Evolutionary conservation across 2,888 invertebrate species (phyloP).

Genomic region (Caenorhabditis angaria): DNA sequence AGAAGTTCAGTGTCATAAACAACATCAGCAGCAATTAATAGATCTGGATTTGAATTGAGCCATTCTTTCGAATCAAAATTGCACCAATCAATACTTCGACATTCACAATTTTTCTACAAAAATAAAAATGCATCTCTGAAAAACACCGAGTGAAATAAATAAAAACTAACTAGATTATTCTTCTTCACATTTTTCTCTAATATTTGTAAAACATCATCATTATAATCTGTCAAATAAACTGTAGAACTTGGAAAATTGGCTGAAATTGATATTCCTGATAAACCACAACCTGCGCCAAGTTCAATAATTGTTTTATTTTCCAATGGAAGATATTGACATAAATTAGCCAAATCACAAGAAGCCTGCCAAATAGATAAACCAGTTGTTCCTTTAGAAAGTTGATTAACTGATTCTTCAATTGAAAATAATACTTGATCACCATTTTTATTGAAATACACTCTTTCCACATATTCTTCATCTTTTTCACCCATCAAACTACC

Average conservation of each 20-base stretch:
- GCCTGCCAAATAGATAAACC: slow-evolving; percentile 65
- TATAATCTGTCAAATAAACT: slow-evolving; percentile 55
- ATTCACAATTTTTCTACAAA: slow-evolving; percentile 1
- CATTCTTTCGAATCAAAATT: slow-evolving; percentile 25
- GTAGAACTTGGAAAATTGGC: slow-evolving; percentile 16
- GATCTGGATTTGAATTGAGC: slow-evolving; percentile 20
- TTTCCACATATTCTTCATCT: slow-evolving; percentile 30
- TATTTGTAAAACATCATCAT: slow-evolving; percentile 57
- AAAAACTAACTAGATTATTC: slow-evolving; percentile 13
- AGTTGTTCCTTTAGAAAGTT: slow-evolving; percentile 64
- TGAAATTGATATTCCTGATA: slow-evolving; percentile 45
- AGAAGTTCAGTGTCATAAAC: slow-evolving; percentile 52
- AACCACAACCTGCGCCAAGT: slow-evolving; percentile 65
- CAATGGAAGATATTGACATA: slow-evolving; percentile 31
- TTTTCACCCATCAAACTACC: slow-evolving; percentile 28
- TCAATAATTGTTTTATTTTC: slow-evolving; percentile 47
- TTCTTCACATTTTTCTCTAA: slow-evolving; percentile 48
- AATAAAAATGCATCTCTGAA: no score
- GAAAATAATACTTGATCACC: slow-evolving; percentile 12
- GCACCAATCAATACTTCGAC: slow-evolving; percentile 39
- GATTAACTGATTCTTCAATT: slow-evolving; percentile 49
- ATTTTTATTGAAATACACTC: slow-evolving; percentile 21
- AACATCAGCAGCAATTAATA: slow-evolving; percentile 54
- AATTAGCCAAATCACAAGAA: slow-evolving; percentile 46
- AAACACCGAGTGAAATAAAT: not conserved